Evolutionary conservation across 2,797 vertebrate genomes (phyloP).

Genomic region (Naso thynnoides): DNA sequence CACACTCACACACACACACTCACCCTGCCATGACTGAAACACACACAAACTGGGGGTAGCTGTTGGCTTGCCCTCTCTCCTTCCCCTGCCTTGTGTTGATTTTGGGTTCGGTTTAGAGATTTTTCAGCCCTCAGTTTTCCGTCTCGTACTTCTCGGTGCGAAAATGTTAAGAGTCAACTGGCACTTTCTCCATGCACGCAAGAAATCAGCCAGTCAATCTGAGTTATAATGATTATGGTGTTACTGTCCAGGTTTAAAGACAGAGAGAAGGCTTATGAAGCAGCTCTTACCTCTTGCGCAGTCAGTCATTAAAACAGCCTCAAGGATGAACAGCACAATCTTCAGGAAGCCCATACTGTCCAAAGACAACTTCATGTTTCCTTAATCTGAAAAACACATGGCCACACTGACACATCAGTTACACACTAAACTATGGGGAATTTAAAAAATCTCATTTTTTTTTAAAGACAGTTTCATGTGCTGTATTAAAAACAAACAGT

Average conservation of each 20-base stretch:
- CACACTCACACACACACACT: constrained; percentile 20
- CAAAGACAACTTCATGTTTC: constrained; percentile 67
- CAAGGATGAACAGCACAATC: constrained; percentile 73
- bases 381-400: constrained; percentile 69
- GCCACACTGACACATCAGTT: constrained; percentile 28
- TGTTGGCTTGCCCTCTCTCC: constrained; percentile 69
- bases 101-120: constrained; percentile 72
- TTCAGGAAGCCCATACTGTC: constrained; percentile 75
- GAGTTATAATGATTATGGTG: constrained; percentile 47
- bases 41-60: constrained; percentile 59
- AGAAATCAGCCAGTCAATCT: constrained; percentile 60
- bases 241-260: constrained; percentile 18
- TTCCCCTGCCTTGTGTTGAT: constrained; percentile 73
- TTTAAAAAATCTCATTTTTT: background rate
- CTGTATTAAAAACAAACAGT: background rate
- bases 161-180: constrained; percentile 60
- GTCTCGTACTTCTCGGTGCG: constrained; percentile 61
- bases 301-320: constrained; percentile 74
- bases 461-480: background rate
- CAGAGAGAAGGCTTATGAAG: constrained; percentile 17
- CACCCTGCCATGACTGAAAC: constrained; percentile 52
- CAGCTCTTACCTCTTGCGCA: constrained; percentile 77
- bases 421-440: background rate
- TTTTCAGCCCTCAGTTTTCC: constrained; percentile 68
- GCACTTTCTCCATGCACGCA: constrained; percentile 65